These are phyloP conservation scores for Acronicta leporina DNA, from an alignment of 2,888 invertebrate genomes.

Conservation along the genomic window DNA sequence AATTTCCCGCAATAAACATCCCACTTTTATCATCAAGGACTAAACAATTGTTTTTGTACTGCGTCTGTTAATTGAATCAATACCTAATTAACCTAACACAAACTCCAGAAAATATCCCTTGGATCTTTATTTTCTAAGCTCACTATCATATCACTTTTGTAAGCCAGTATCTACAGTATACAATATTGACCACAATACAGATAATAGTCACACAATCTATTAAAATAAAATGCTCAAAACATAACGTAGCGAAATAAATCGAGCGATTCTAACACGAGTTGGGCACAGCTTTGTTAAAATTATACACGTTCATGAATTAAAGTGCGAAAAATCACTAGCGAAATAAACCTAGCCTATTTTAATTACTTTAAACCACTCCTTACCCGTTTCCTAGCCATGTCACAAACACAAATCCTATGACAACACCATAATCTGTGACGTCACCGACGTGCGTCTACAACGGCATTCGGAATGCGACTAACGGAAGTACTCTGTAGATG, in stretches of 20 bases:
- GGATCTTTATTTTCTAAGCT: too few species aligned
- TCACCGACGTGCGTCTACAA: conserved; percentile 60
- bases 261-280: conserved; percentile 8
- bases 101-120: too few species aligned
- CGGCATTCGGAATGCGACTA: conserved; percentile 70
- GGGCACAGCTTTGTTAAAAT: conserved; percentile 23
- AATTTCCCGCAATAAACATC: too few species aligned
- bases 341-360: conserved; percentile 39
- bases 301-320: conserved; percentile 4
- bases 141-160: too few species aligned
- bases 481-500: conserved; percentile 62
- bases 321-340: conserved; percentile 36
- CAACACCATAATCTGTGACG: conserved; percentile 56
- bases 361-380: conserved; percentile 62
- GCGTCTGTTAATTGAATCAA: background rate
- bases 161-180: too few species aligned
- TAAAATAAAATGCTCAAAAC: conserved; percentile 5
- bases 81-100: too few species aligned
- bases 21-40: too few species aligned
- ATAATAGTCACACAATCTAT: conserved; percentile 16
- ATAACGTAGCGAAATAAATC: conserved; percentile 16
- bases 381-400: conserved; percentile 86
- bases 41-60: too few species aligned
- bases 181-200: conserved; percentile 1
- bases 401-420: conserved; percentile 62